Base-by-base conservation (phyloP, 1,140 invertebrate genomes). In the Bombus huntii region DNA sequence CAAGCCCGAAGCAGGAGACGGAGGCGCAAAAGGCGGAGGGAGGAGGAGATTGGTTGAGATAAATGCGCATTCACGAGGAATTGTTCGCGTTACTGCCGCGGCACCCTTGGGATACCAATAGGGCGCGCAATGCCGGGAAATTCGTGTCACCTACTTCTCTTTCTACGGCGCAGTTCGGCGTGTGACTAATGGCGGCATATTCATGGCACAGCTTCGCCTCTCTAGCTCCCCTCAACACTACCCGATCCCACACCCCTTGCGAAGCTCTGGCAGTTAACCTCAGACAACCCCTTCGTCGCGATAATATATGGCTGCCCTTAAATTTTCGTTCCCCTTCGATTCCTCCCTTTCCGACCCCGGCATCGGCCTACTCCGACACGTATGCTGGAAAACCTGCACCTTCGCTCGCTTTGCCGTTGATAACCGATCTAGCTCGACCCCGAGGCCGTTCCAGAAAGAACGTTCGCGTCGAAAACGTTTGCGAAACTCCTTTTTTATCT, bases 111-210 rank as follows among this genome's bases (percentile, higher is more conserved):
- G 89, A 90, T 90, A 90, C 89, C 89, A 90, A 90, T 90, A 88
- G 89, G 87, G 87, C 88, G 88, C 89, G 89, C 89, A 90, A 90
- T 90, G 90, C 87, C 83, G 89, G 77, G 81, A 90, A 89, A 91
- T 88, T 91, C 89, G 89, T 91, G 90, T 91, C 90, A 91, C 89
- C 90, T 90, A 87, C 86, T 89, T 91, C 90, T 91, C 90, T 91
- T 91, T 88, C 90, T 82, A 86, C 88, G 62, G 78, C 87, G 84
- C 76, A 89, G 71, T 91, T 91, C 88, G 91, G 88, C 84, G 90
- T 91, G 90, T 90, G 91, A 91, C 88, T 91, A 91, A 91, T 91
- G 91, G 90, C 88, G 66, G 88, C 91, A 91, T 91, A 91, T 91
- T 91, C 90, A 91, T 91, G 83, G 88, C 86, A 82, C 77, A 88